Evolutionary conservation across 1,140 invertebrate species (phyloP).

Genomic region (Cotesia typhae): DNA sequence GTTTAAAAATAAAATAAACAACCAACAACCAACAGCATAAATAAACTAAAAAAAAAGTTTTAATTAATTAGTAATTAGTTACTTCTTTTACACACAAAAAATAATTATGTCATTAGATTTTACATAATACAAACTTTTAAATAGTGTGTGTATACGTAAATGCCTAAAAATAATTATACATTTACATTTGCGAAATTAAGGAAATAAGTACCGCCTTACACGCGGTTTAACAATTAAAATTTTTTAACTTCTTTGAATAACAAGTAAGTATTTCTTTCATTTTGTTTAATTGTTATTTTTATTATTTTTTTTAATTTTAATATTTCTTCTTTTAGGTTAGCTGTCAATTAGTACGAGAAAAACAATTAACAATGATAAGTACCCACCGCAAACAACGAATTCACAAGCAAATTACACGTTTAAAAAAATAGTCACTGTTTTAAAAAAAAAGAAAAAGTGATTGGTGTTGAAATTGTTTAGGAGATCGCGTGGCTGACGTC

Average conservation of each 20-base stretch:
- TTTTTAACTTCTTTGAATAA: not conserved
- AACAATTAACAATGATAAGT: too few relatives aligned
- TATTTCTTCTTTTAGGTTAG: too few relatives aligned
- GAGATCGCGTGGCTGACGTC: conserved; percentile 52
- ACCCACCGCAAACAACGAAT: too few relatives aligned
- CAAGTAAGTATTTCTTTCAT: too few relatives aligned
- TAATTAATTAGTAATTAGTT: not conserved
- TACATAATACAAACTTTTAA: not conserved
- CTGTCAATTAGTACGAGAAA: too few relatives aligned
- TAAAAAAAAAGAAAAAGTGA: conserved; percentile 7
- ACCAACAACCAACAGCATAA: not conserved
- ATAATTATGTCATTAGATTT: too few relatives aligned
- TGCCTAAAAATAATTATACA: conserved; percentile 12
- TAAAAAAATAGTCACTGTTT: conserved; percentile 5
- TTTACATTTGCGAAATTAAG: conserved; percentile 1
- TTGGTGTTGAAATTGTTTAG: conserved; percentile 13
- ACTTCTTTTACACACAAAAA: not conserved
- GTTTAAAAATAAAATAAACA: not conserved
- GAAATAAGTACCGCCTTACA: conserved; percentile 7
- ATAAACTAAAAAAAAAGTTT: not conserved
- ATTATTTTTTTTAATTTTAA: too few relatives aligned
- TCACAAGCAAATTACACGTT: too few relatives aligned
- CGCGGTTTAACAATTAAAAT: not conserved
- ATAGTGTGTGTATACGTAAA: not conserved
- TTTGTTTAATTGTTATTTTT: too few relatives aligned